Percentiles rank a stretch among this genome's conserved stretches.
Evolutionary conservation across 2,888 invertebrate genomes (phyloP).

Genomic region (Spilarctia lutea): DNA sequence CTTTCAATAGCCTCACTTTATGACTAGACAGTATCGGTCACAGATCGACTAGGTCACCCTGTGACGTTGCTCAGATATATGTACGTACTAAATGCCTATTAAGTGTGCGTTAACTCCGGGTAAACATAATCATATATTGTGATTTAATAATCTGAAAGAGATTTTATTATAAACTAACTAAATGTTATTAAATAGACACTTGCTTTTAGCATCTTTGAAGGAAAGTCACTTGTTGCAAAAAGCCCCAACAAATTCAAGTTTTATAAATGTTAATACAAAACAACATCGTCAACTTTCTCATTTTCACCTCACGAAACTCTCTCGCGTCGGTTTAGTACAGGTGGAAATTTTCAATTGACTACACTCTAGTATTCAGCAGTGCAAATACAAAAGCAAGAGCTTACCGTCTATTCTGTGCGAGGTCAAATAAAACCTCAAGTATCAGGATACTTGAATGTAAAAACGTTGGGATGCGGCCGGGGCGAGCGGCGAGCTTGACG

Average conservation of each 20-base stretch:
- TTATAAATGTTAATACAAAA: constrained; percentile 64
- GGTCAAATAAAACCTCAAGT: constrained; percentile 79
- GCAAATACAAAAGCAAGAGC: constrained; percentile 75
- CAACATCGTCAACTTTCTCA: constrained; percentile 63
- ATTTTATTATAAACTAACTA: constrained; percentile 33
- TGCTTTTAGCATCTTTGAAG: constrained; percentile 54
- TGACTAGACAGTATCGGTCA: neutral
- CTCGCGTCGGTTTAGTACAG: constrained; percentile 60
- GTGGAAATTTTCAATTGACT: constrained; percentile 73
- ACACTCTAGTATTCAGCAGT: constrained; percentile 72
- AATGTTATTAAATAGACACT: constrained; percentile 28
- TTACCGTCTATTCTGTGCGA: constrained; percentile 70
- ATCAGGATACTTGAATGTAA: constrained; percentile 80
- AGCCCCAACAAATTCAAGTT: constrained; percentile 58
- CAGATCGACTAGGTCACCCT: neutral
- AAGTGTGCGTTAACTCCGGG: too few relatives aligned
- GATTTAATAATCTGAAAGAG: neutral
- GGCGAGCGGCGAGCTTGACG: constrained; percentile 66
- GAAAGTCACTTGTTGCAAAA: constrained; percentile 65
- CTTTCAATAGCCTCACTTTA: neutral
- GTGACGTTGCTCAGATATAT: neutral
- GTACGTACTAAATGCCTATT: too few relatives aligned
- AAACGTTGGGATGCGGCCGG: constrained; percentile 76
- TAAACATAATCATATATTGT: neutral
- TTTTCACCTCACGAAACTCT: constrained; percentile 67